A percentile compares a stretch with the other conserved stretches of the same genome.
Evolutionary conservation across 2,113 vertebrate genomes (phyloP).

Genomic region (Nothobranchius furzeri): DNA sequence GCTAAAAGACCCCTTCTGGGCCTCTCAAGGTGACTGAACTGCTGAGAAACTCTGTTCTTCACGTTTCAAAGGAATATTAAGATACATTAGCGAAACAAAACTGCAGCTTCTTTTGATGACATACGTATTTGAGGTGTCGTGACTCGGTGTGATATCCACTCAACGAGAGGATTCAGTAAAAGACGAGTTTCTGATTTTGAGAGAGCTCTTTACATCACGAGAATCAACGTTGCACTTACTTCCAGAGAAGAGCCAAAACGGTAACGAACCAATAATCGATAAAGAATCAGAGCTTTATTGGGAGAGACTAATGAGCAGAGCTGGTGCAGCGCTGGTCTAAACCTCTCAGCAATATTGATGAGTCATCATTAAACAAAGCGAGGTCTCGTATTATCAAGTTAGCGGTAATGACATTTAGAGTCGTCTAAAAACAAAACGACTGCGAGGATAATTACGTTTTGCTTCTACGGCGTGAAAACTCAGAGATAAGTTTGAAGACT

Average conservation of each 20-base stretch:
- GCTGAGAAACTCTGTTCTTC: conserved; percentile 11
- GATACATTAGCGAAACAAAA: conserved; percentile 29
- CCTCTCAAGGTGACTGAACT: conserved; percentile 26
- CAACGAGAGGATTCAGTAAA: conserved; percentile 21
- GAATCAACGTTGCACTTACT: neutral
- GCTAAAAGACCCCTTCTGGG: conserved; percentile 25
- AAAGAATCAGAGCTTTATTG: conserved; percentile 38
- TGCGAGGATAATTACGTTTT: conserved; percentile 8
- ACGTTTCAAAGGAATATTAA: neutral
- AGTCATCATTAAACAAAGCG: conserved; percentile 39
- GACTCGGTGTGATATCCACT: conserved; percentile 17
- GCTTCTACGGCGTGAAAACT: neutral
- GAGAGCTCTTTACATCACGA: conserved; percentile 2
- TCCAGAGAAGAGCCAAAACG: conserved; percentile 10
- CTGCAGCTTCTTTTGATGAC: conserved; percentile 7
- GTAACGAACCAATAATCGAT: conserved; percentile 29
- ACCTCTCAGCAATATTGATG: conserved; percentile 22
- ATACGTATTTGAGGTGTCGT: conserved; percentile 14
- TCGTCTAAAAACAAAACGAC: conserved; percentile 4
- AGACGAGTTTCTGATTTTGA: conserved; percentile 6
- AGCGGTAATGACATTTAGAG: conserved; percentile 10
- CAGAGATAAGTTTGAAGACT: neutral
- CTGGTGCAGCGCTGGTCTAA: conserved; percentile 18
- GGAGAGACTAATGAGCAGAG: conserved; percentile 39
- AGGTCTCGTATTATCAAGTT: conserved; percentile 29